These are phyloP conservation scores for Mamestra brassicae DNA, from an alignment of 2,888 invertebrate genomes.

Conservation along the genomic window DNA sequence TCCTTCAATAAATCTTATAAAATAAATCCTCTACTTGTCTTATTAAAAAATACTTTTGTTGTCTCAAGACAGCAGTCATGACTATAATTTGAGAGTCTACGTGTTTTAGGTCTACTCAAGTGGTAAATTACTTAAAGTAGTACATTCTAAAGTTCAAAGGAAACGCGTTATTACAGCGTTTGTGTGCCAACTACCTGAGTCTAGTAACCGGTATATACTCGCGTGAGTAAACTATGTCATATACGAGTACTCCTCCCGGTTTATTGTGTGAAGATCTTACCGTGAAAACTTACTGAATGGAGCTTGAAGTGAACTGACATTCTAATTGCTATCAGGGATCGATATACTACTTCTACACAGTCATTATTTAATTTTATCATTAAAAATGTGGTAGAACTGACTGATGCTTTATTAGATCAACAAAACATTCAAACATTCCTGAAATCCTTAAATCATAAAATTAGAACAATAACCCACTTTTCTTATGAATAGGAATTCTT, in stretches of 20 bases:
- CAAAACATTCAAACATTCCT: background rate
- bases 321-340: too few species aligned
- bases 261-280: background rate
- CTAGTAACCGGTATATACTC: slow-evolving; percentile 14
- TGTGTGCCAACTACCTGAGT: slow-evolving; percentile 42
- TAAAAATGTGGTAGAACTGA: background rate
- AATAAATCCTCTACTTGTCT: background rate
- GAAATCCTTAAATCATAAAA: background rate
- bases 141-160: slow-evolving; percentile 46
- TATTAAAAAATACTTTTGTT: background rate
- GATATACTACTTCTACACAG: too few species aligned
- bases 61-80: background rate
- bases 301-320: background rate
- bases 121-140: slow-evolving; percentile 40
- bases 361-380: background rate
- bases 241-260: too few species aligned
- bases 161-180: slow-evolving; percentile 52
- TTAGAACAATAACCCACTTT: background rate
- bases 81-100: slow-evolving; percentile 1
- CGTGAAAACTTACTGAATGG: background rate
- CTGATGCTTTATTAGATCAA: background rate
- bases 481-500: background rate
- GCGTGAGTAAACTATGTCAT: background rate
- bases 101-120: slow-evolving; percentile 7
- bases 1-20: too few species aligned